phyloP scores from a whole-genome alignment of 2,888 invertebrate species.

The Clivina fossor region DNA sequence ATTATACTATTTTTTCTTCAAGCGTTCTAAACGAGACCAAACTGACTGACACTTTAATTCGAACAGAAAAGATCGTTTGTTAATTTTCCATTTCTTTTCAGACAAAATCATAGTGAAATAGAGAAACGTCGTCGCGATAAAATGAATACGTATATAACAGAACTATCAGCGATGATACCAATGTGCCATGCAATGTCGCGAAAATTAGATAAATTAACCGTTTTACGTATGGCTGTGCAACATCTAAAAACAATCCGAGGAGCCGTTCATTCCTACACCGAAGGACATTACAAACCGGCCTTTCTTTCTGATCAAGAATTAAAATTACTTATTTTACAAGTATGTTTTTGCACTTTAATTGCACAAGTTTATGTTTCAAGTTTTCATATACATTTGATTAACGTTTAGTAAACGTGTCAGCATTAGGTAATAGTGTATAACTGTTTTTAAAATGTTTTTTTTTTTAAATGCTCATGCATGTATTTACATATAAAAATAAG shows the following conservation, averaged over 20 bases:
- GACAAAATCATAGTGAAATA: constrained; percentile 95
- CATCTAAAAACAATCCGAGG: constrained; percentile 80
- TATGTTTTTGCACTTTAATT: too few species aligned
- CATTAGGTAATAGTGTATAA: too few species aligned
- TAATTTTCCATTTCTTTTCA: constrained; percentile 52
- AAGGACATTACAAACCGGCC: constrained; percentile 76
- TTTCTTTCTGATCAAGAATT: constrained; percentile 86
- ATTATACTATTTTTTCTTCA: too few species aligned
- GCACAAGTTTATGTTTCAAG: too few species aligned
- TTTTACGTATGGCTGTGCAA: constrained; percentile 89
- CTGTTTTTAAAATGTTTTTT: too few species aligned
- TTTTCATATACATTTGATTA: too few species aligned
- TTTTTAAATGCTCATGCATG: too few species aligned
- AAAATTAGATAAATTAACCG: constrained; percentile 91
- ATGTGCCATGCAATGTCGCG: constrained; percentile 93
- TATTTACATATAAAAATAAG: too few species aligned
- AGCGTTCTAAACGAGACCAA: too few species aligned
- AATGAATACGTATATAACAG: constrained; percentile 94
- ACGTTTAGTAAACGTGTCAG: too few species aligned
- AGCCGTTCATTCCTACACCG: constrained; percentile 71
- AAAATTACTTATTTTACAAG: constrained; percentile 79
- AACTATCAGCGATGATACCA: constrained; percentile 86
- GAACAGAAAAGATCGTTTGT: too few species aligned
- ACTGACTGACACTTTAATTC: too few species aligned
- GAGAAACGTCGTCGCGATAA: constrained; percentile 93